Evolutionary conservation across 2,797 vertebrate species (phyloP).

Genomic region (Sebastes cheni): DNA sequence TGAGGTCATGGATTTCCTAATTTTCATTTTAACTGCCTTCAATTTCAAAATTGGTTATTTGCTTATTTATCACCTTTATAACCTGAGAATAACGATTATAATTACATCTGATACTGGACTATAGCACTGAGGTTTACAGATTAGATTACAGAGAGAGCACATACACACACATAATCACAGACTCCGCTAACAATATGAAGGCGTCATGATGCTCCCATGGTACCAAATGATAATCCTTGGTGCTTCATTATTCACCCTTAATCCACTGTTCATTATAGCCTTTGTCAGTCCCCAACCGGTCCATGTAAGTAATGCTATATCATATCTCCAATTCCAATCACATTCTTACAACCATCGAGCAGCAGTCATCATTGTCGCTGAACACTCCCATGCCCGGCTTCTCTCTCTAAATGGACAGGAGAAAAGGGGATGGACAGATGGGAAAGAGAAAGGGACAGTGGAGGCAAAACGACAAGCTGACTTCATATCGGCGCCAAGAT

Average conservation of each 20-base stretch:
- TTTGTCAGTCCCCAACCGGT: slow-evolving; percentile 55
- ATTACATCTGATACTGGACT: slow-evolving; percentile 13
- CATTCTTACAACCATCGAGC: slow-evolving; percentile 47
- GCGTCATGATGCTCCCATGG: slow-evolving; percentile 28
- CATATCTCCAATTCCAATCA: slow-evolving; percentile 61
- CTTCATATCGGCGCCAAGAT: slow-evolving; percentile 72
- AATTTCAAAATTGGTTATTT: not conserved
- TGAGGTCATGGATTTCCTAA: not conserved
- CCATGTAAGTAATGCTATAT: slow-evolving; percentile 57
- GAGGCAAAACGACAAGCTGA: slow-evolving; percentile 50
- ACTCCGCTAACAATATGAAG: slow-evolving; percentile 20
- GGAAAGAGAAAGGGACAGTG: slow-evolving; percentile 40
- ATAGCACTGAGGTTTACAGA: slow-evolving; percentile 4
- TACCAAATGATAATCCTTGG: slow-evolving; percentile 47
- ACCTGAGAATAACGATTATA: not conserved
- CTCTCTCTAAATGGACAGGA: slow-evolving; percentile 43
- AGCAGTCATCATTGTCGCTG: slow-evolving; percentile 36
- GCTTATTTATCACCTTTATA: not conserved
- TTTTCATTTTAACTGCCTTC: slow-evolving; percentile 5
- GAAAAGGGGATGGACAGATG: slow-evolving; percentile 25
- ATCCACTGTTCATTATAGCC: slow-evolving; percentile 62
- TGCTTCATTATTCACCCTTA: slow-evolving; percentile 59
- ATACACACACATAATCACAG: slow-evolving; percentile 16
- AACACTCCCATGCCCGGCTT: slow-evolving; percentile 13
- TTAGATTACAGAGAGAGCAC: not conserved